Evolutionary conservation across 2,888 invertebrate species (phyloP), one percentile per base, ranked within the genome.

Genomic region (Chaetoderma sp.): DNA sequence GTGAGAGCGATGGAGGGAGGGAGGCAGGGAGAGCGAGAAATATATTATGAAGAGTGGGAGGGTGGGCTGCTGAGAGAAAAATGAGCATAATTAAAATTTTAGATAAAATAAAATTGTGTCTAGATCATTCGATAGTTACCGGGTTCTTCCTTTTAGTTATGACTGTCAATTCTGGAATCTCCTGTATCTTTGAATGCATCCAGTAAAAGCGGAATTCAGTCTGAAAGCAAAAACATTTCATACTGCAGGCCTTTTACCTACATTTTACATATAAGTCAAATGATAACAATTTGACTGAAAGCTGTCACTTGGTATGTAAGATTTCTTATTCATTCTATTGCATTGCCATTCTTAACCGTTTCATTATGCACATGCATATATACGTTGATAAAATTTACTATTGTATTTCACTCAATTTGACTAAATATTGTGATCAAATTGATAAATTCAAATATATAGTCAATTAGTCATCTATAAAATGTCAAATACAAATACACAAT

Each of bases 121-220:
- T 25, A n/a, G 16, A n/a, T n/a, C 32, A 16, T 47, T 49, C 30
- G 18, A 21, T 42, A 71, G 75, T 68, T 72, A 78, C 78, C 49
- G 76, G 76, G 57, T 78, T 55, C n/a, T 28, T 75, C 10, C 65
- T 39, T 55, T 70, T 70, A 47, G 66, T 47, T 4, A 65, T 58
- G 45, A 68, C 63, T 25, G 55, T 62, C 3, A 81, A 28, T 42
- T 77, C 76, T 45, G 81, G 74, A 4, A 59, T 86, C 81, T 96
- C 95, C 1, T 88, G 84, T 39, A 95, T 87, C 80, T 94, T 92
- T 0, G 91, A 89, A 65, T 90, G 88, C 59, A 96, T 78, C 94
- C 96, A 96, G 84, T 90, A 96, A 78, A 94, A 91, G 44, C 97
- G 90, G 82, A 94, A 95, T 76, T 93, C 92, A 8, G 93, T 90